Conservation (phyloP, 2,888 invertebrate species). For the Orchesellides sinensis region DNA sequence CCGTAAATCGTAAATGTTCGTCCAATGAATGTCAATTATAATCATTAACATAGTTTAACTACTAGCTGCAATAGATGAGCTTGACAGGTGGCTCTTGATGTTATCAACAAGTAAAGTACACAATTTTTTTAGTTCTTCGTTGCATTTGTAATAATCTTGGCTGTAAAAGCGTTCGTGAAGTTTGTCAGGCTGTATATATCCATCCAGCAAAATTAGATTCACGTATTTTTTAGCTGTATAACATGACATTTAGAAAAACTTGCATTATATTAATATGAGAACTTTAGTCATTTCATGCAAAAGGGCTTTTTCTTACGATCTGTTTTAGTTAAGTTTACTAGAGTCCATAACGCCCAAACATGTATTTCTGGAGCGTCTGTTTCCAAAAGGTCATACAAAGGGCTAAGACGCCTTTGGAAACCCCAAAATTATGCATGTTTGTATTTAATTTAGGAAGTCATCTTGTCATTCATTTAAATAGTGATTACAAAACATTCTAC, state of each 20-base stretch:
- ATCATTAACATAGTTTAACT: no score
- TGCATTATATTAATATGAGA: no score
- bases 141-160: not conserved
- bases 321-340: not conserved
- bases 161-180: not conserved
- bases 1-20: no score
- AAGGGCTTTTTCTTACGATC: conserved; percentile 17
- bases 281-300: not conserved
- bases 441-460: not conserved
- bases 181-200: not conserved
- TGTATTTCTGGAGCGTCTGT: conserved; percentile 22
- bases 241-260: not conserved
- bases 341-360: conserved; percentile 16
- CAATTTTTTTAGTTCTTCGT: not conserved
- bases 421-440: no score
- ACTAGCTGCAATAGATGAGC: no score
- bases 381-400: conserved; percentile 1
- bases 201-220: not conserved
- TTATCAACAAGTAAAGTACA: not conserved
- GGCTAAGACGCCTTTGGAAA: not conserved
- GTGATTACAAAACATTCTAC: not conserved
- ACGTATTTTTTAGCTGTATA: not conserved
- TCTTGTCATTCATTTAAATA: not conserved
- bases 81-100: not conserved
- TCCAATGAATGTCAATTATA: no score